phyloP scores from a whole-genome alignment of 2,888 invertebrate species.

The Hypselothyrea guttata region DNA sequence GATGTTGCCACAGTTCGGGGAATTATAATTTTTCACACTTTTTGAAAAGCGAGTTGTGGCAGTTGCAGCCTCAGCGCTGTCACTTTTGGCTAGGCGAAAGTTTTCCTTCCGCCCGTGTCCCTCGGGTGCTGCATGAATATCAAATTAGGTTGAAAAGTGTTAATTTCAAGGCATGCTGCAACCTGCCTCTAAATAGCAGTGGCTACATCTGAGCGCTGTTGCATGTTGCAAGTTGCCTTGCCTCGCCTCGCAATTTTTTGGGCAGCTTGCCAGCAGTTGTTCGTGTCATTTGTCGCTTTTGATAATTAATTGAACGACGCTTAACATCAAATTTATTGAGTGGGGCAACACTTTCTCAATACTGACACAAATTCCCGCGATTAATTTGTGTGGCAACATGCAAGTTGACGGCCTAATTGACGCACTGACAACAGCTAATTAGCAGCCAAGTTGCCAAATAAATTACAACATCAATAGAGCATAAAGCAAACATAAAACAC shows the following conservation, averaged over 20 bases:
- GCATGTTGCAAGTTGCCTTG: not conserved
- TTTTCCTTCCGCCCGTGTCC: conserved; percentile 52
- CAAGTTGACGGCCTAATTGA: conserved; percentile 41
- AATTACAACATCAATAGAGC: not conserved
- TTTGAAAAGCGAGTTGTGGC: conserved; percentile 13
- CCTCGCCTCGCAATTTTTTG: conserved; percentile 22
- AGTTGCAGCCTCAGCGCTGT: conserved; percentile 8
- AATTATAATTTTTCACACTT: conserved; percentile 68
- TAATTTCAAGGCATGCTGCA: conserved; percentile 57
- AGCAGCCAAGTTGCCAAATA: conserved; percentile 24
- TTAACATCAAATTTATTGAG: conserved; percentile 46
- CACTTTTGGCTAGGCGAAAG: conserved; percentile 30
- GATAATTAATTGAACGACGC: conserved; percentile 58
- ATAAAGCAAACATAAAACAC: too few relatives aligned
- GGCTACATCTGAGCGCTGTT: conserved; percentile 18
- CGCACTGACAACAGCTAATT: conserved; percentile 52
- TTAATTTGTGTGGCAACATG: conserved; percentile 10
- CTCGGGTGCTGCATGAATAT: conserved; percentile 72
- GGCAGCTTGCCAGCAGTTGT: conserved; percentile 34
- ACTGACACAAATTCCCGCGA: conserved; percentile 16
- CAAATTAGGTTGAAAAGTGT: conserved; percentile 73
- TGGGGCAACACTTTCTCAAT: conserved; percentile 20
- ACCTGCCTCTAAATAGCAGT: conserved; percentile 20
- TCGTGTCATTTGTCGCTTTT: conserved; percentile 17
- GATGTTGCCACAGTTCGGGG: conserved; percentile 50